These are phyloP conservation scores for Carpatolechia fugitivella DNA, from an alignment of 2,888 invertebrate species.

Conservation along the genomic window DNA sequence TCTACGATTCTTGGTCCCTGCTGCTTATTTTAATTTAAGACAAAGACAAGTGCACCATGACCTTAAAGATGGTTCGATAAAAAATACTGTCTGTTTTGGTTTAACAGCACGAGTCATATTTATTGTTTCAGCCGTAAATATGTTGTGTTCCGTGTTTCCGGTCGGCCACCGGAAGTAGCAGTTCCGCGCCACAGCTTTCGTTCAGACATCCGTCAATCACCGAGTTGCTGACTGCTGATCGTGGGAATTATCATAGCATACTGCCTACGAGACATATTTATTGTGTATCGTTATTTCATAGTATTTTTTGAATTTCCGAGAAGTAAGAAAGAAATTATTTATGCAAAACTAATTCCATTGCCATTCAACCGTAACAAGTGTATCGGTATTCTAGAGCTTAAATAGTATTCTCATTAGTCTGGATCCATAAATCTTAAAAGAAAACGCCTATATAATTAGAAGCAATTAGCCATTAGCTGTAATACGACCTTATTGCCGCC, in stretches of 20 bases:
- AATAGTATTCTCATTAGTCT: background rate
- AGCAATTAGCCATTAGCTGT: conserved; percentile 28
- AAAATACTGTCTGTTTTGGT: too few relatives aligned
- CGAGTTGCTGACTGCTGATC: background rate
- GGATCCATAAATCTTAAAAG: conserved; percentile 12
- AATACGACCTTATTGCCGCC: conserved; percentile 44
- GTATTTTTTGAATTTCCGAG: too few relatives aligned
- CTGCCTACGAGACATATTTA: too few relatives aligned
- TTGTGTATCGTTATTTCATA: too few relatives aligned
- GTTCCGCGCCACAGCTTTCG: conserved; percentile 3
- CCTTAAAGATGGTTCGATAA: too few relatives aligned
- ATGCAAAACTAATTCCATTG: background rate
- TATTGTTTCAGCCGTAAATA: too few relatives aligned
- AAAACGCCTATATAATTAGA: conserved; percentile 36
- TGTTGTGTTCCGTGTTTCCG: background rate
- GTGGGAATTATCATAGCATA: background rate
- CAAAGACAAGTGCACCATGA: too few relatives aligned
- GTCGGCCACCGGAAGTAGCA: background rate
- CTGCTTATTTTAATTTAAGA: too few relatives aligned
- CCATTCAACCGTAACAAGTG: background rate
- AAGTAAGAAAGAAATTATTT: too few relatives aligned
- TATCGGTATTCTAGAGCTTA: background rate
- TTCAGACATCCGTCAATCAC: background rate
- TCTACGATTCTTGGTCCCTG: too few relatives aligned
- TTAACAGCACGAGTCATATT: too few relatives aligned